Evolutionary conservation across 2,113 vertebrate species (phyloP).

Genomic region (Ivindomyrus marchei): DNA sequence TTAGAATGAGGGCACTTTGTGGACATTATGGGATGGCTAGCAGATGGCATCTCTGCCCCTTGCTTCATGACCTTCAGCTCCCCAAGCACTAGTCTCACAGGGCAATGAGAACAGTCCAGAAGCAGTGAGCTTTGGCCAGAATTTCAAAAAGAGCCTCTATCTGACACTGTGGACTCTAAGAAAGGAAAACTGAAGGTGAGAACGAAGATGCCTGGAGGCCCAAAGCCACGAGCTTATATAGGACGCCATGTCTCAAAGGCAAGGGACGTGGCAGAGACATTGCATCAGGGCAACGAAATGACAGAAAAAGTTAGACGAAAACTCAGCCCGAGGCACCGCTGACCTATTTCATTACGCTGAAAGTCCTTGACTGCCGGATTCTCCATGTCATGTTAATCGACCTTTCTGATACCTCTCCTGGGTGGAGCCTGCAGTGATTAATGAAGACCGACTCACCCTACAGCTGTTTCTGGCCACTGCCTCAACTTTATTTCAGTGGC

Average conservation of each 20-base stretch:
- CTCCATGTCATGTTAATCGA: not conserved
- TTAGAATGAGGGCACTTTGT: conserved; percentile 11
- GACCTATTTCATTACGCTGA: conserved; percentile 5
- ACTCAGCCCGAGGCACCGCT: not conserved
- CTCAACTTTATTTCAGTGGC: not conserved
- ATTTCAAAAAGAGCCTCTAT: not conserved
- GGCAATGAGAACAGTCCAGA: not conserved
- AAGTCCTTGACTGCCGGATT: not conserved
- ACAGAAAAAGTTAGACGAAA: not conserved
- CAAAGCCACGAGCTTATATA: not conserved
- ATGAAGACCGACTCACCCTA: not conserved
- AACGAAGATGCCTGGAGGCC: not conserved
- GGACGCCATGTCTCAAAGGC: not conserved
- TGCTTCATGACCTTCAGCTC: not conserved
- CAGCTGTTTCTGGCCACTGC: not conserved
- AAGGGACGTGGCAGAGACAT: not conserved
- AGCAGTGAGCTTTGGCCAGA: not conserved
- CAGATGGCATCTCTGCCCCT: conserved; percentile 17
- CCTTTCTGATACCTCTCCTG: not conserved
- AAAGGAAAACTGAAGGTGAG: not conserved
- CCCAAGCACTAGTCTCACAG: not conserved
- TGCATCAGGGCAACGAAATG: not conserved
- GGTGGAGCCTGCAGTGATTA: not conserved
- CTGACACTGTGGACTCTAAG: not conserved
- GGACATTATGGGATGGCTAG: not conserved